phyloP scores from a whole-genome alignment of 2,888 invertebrate genomes.

The Saturnia pavonia region DNA sequence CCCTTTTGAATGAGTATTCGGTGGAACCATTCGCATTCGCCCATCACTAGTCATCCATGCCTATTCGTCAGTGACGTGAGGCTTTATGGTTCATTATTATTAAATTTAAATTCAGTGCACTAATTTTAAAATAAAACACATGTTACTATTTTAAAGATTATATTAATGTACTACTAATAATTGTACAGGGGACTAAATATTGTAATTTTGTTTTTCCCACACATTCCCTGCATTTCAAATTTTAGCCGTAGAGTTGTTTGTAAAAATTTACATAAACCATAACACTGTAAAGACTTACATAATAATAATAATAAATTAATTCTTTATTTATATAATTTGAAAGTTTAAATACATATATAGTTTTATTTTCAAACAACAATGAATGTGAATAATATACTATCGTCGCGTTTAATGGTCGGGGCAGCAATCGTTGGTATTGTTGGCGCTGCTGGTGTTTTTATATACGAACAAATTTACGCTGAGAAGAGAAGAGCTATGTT shows the following conservation, averaged over 20 bases:
- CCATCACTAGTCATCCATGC: no score
- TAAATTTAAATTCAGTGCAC: no score
- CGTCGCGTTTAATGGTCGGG: constrained; percentile 66
- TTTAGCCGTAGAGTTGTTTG: background rate
- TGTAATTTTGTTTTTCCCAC: background rate
- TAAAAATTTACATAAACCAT: background rate
- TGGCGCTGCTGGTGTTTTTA: constrained; percentile 75
- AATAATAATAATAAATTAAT: background rate
- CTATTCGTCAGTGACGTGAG: no score
- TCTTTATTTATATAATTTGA: background rate
- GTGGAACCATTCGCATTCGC: no score
- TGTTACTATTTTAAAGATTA: no score
- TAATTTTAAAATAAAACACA: no score
- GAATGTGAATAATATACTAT: constrained; percentile 45
- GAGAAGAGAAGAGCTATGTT: constrained; percentile 73
- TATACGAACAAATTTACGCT: constrained; percentile 75
- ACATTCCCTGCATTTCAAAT: background rate
- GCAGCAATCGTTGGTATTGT: constrained; percentile 77
- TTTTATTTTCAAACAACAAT: constrained; percentile 24
- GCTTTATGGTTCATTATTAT: no score
- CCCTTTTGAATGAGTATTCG: no score
- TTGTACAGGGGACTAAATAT: background rate
- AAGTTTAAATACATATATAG: background rate
- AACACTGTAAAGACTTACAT: background rate
- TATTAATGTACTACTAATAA: no score